Base-by-base conservation (phyloP, 1,140 invertebrate species). In the Drosophila burlai region DNA sequence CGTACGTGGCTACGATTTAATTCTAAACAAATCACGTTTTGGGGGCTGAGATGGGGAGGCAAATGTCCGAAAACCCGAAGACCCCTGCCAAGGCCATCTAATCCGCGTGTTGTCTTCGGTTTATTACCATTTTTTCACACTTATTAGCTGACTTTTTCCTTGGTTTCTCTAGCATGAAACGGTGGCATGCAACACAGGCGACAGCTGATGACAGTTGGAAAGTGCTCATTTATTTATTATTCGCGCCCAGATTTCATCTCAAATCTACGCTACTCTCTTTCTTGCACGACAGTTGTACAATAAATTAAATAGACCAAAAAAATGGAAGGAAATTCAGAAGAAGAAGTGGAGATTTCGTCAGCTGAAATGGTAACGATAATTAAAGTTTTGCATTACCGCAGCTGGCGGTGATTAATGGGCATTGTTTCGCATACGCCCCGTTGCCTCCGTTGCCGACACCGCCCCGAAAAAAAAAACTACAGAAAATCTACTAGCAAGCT, bases 251-350 rank as follows among this genome's bases (percentile, higher is more conserved):
- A 65, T 76, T 71, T 76, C 26, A 58, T 72, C 50, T 47, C 31
- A 13, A 46, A 46, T 59, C 72, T 54, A 9, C 43, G 26, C 34
- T 1, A 3, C 43, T 79, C 46, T 78, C 62, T 61, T 38, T 57
- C 38, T 59, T 63, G 45, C 61, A 38, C 4, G 11, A 18, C 54
- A 67, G 43, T 78, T 77, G 64, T 73, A 68, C 68, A 67, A 67
- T 63, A 66, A 89, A 71, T 68, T 89, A 89, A 86, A 77, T 89
- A 89, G 84, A 83, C 83, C 81, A 80, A 80, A 71, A 64, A 76
- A 80, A 24, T 7, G 24, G 24, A 9, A 57, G 3, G 54, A 62
- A 62, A 42, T 50, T 50, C 24, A 38, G 36, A 21, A 26, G 7
- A 58, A 29, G 49, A 74, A 54, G 49, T 49, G 38, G 31, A 24